Conservation (phyloP, 2,797 vertebrate species). For the Anas bahamensis region DNA sequence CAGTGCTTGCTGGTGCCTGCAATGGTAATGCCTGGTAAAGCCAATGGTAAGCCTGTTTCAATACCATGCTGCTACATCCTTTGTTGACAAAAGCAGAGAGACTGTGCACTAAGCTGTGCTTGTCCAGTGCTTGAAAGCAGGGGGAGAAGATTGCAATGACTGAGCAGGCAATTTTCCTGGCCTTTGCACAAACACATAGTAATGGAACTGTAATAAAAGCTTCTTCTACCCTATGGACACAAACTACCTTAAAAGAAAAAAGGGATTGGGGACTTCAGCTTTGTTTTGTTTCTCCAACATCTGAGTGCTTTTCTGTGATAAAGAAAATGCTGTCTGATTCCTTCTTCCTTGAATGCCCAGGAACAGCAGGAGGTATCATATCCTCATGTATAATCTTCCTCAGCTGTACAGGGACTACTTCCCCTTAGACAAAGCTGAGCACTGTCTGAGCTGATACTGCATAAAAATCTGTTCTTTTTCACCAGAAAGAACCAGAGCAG, state of each 20-base stretch:
- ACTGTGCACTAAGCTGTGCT: background rate
- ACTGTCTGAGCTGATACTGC: background rate
- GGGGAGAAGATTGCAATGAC: background rate
- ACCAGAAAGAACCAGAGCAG: background rate
- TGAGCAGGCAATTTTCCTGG: background rate
- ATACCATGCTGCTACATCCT: background rate
- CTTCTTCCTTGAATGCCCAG: background rate
- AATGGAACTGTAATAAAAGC: background rate
- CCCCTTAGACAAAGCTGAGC: background rate
- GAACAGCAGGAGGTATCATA: background rate
- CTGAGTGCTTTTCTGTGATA: background rate
- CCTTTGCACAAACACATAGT: background rate
- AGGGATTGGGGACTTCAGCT: background rate
- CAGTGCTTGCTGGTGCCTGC: background rate
- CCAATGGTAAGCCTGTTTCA: background rate
- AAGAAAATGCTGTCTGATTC: background rate
- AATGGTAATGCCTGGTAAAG: background rate
- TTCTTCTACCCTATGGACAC: background rate
- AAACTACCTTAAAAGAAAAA: background rate
- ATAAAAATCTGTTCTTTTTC: background rate
- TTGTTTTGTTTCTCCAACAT: background rate
- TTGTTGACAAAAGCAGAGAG: background rate
- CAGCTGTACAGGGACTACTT: background rate
- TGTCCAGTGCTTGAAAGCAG: background rate
- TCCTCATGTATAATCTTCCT: background rate